Evolutionary conservation across 2,888 invertebrate species (phyloP), one percentile per base, ranked within the genome.

Genomic region (Tetragnatha montana): DNA sequence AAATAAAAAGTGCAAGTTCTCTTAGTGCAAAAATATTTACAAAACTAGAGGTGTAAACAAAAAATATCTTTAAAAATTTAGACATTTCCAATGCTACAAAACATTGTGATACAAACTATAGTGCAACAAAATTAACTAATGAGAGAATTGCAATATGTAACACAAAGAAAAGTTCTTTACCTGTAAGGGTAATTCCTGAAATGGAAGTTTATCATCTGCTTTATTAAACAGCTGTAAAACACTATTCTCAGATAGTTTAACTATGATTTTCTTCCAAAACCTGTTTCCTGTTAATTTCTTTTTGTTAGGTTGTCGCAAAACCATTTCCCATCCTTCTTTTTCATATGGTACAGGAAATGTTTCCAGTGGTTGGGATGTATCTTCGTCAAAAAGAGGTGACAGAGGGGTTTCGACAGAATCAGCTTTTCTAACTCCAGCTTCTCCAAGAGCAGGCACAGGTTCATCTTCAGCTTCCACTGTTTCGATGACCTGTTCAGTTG

Each of bases 251-350:
- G 96, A 95, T 87, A 99, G 93, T 88, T 96, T 96, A 8, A 99
- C 96, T 93, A 96, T 98, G 88, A 98, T 96, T 93, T 99, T 98
- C 94, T 99, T 99, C 99, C 99, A 99, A 94, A 97, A 98, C 92
- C 95, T 91, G 92, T 95, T 94, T 69, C 92, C 98, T 0, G 98
- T 98, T 91, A 98, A 97, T 94, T 98, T 98, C 95, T 98, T 98
- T 94, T 98, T 98, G 93, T 97, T 97, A 1, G 98, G 98, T 93
- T 98, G 98, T 1, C 99, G 95, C 83, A 99, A 94, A 92, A 98
- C 97, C 96, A 99, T 97, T 93, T 98, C 98, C 98, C 99, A 99
- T 49, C 98, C 98, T 47, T 97, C 96, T 0, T 96, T 97, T 93
- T 96, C 97, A 91, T 95, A 95, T 51, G 96, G 95, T 79, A 98